Evolutionary conservation across 2,113 vertebrate genomes (phyloP).

Genomic region (Vicugna pacos): DNA sequence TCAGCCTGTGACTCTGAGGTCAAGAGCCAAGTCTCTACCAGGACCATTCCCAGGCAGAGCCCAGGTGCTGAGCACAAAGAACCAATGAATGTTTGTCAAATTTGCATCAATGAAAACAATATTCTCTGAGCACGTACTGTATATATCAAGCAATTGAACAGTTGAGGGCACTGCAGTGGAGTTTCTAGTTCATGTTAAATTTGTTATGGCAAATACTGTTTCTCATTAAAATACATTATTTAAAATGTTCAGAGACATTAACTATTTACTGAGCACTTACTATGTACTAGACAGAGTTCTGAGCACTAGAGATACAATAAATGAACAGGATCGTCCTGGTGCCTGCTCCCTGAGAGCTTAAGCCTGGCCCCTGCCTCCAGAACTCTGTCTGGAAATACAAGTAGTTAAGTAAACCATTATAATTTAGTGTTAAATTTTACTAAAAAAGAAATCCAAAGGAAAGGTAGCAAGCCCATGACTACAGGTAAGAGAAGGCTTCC

Average conservation of each 20-base stretch:
- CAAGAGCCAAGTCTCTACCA: not conserved
- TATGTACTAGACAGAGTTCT: not conserved
- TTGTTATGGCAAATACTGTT: not conserved
- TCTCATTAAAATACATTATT: not conserved
- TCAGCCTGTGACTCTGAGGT: not conserved
- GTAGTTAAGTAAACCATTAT: not conserved
- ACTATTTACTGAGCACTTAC: not conserved
- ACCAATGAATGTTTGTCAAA: not conserved
- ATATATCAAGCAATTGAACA: not conserved
- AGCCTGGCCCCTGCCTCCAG: not conserved
- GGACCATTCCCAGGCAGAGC: not conserved
- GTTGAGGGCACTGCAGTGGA: not conserved
- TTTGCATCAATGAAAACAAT: not conserved
- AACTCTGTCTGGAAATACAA: constrained; percentile 30
- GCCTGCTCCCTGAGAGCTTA: not conserved
- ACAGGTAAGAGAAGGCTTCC: not conserved
- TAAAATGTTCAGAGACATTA: not conserved
- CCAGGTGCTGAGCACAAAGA: not conserved
- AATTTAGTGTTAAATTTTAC: not conserved
- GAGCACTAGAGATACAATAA: not conserved
- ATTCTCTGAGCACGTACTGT: not conserved
- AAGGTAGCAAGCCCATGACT: not conserved
- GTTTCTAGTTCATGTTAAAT: not conserved
- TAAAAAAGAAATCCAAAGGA: not conserved
- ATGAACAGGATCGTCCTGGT: not conserved